Conservation (phyloP, 1,140 invertebrate genomes). For the Ostrea edulis region DNA sequence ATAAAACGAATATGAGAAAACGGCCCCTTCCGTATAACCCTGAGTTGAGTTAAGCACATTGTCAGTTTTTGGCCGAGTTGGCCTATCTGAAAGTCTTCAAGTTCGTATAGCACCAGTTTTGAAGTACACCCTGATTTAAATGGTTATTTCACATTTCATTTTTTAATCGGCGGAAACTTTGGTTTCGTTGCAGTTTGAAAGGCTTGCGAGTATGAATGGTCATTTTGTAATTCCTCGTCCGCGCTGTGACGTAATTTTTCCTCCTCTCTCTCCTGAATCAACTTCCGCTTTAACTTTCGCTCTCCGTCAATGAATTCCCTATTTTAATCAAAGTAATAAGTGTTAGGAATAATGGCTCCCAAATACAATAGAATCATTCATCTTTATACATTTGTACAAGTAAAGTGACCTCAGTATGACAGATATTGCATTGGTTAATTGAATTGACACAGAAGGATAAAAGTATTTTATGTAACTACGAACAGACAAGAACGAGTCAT, state of each 20-base stretch:
- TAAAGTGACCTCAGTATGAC: no score
- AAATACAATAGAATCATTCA: not conserved
- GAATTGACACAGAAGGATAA: no score
- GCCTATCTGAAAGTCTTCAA: not conserved
- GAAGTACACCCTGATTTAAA: not conserved
- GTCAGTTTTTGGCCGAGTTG: not conserved
- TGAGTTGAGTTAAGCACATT: not conserved
- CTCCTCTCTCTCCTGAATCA: conserved; percentile 55
- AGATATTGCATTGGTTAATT: no score
- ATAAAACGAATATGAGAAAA: not conserved
- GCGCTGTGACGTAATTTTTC: not conserved
- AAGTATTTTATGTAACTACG: no score
- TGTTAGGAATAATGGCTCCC: not conserved
- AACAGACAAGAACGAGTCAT: no score
- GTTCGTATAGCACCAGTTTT: not conserved
- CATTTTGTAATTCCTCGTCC: not conserved
- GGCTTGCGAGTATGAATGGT: conserved; percentile 39
- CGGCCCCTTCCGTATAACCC: not conserved
- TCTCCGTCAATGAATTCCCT: conserved; percentile 61
- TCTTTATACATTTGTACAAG: no score
- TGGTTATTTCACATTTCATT: not conserved
- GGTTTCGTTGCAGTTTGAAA: not conserved
- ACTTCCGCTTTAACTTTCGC: conserved; percentile 49
- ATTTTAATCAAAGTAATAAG: not conserved
- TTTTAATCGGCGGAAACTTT: not conserved